Conservation (phyloP, 2,113 vertebrate genomes). For the Leuciscus idus region DNA sequence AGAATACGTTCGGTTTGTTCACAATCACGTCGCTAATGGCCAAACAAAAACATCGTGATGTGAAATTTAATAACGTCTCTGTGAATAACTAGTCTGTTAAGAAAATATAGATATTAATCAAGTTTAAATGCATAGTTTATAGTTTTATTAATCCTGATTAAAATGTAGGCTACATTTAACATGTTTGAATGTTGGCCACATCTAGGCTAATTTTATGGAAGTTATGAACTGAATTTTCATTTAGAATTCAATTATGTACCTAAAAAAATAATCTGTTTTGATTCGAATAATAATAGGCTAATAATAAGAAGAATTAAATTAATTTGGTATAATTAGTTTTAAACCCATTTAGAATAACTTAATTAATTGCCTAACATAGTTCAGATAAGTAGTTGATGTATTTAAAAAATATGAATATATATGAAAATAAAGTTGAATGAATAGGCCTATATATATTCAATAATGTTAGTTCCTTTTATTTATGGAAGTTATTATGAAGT, state of each 20-base stretch:
- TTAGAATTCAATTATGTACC: not conserved
- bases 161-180: not conserved
- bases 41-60: not conserved
- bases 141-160: not conserved
- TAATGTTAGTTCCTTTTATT: not conserved
- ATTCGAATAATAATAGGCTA: not conserved
- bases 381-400: not conserved
- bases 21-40: not conserved
- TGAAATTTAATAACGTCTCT: not conserved
- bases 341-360: not conserved
- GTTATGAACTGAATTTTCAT: not conserved
- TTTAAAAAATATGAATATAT: too few species aligned
- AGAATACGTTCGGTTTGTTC: not conserved
- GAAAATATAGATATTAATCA: not conserved
- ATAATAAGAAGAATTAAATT: too few species aligned
- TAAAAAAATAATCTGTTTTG: slow-evolving; percentile 26
- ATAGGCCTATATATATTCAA: too few species aligned
- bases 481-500: not conserved
- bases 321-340: not conserved
- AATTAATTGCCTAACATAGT: not conserved
- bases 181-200: not conserved
- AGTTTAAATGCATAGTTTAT: not conserved
- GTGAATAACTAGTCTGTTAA: not conserved
- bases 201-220: not conserved
- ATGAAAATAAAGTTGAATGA: not conserved